A percentile compares a stretch with the other conserved stretches of the same genome.
phyloP scores from a whole-genome alignment of 2,113 vertebrate species.

The Gambusia holbrooki region DNA sequence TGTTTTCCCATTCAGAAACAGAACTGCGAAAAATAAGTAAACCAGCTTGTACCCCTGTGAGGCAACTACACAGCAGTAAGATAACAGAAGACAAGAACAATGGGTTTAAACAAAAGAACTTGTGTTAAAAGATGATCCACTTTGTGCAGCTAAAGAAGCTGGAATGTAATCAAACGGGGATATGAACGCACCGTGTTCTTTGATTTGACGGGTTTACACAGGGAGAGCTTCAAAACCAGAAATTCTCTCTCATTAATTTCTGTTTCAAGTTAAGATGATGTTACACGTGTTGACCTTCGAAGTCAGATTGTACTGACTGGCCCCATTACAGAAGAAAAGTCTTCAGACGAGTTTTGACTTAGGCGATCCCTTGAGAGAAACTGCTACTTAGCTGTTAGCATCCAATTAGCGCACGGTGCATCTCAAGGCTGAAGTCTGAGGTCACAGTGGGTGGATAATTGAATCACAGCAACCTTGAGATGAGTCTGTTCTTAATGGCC shows the following conservation, averaged over 20 bases:
- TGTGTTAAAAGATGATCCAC: conserved; percentile 56
- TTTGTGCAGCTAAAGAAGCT: conserved; percentile 19
- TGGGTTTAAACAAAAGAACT: conserved; percentile 64
- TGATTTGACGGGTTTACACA: too few relatives aligned
- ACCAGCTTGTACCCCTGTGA: conserved; percentile 35
- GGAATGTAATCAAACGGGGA: conserved; percentile 48
- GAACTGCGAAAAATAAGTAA: neutral
- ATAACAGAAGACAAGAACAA: conserved; percentile 38
- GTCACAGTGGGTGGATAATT: too few relatives aligned
- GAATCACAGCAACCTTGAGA: too few relatives aligned
- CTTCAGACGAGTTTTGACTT: conserved; percentile 23
- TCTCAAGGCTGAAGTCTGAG: neutral
- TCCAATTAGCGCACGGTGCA: conserved; percentile 10
- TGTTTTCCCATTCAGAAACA: conserved; percentile 21
- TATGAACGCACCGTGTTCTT: neutral
- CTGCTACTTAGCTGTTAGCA: conserved; percentile 1
- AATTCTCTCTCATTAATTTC: neutral
- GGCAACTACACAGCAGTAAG: conserved; percentile 41
- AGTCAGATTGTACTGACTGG: neutral
- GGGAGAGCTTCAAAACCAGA: neutral
- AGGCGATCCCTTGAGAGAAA: neutral
- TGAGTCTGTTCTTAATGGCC: neutral
- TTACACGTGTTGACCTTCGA: neutral
- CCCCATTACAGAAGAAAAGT: conserved; percentile 11
- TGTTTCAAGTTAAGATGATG: conserved; percentile 5